Percentiles rank a stretch among this genome's conserved stretches.
Conservation (phyloP, 2,888 invertebrate species). For the Oligia fasciuncula region DNA sequence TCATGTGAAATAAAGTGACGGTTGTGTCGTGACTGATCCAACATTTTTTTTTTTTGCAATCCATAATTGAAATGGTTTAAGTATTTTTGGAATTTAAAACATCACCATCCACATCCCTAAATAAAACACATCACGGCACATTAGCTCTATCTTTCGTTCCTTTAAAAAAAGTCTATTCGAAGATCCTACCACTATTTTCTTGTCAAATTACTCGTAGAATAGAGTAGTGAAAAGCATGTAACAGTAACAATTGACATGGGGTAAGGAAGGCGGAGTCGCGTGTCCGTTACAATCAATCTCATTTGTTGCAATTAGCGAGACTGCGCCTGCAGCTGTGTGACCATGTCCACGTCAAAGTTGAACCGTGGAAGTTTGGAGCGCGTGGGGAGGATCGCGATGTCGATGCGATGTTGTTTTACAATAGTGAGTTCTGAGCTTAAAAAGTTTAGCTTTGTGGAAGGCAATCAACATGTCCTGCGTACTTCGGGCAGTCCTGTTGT, state of each 20-base stretch:
- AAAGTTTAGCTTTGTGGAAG: background rate
- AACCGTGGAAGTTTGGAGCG: slow-evolving; percentile 73
- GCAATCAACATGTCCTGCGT: background rate
- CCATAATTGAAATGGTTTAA: background rate
- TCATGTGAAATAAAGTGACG: background rate
- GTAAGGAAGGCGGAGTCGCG: slow-evolving; percentile 59
- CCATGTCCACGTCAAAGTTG: slow-evolving; percentile 74
- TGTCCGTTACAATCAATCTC: slow-evolving; percentile 85
- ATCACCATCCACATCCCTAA: background rate
- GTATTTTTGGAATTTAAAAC: background rate
- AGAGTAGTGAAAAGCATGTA: slow-evolving; percentile 35
- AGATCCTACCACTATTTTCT: slow-evolving; percentile 35
- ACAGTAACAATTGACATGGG: slow-evolving; percentile 36
- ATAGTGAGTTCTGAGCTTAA: background rate
- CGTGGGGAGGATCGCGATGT: slow-evolving; percentile 61
- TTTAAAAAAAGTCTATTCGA: background rate
- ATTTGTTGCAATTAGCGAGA: slow-evolving; percentile 82
- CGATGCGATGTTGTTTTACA: slow-evolving; percentile 46
- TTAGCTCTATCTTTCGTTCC: background rate
- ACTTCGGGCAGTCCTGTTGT: too few species aligned
- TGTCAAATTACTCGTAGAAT: slow-evolving; percentile 57
- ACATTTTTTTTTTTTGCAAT: background rate
- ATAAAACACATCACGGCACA: background rate
- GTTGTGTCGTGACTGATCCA: background rate
- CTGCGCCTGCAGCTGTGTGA: slow-evolving; percentile 63